A percentile compares a stretch with the other conserved stretches of the same genome.
These are phyloP conservation scores for Drusus annulatus DNA, from an alignment of 1,140 invertebrate genomes.

Conservation along the genomic window DNA sequence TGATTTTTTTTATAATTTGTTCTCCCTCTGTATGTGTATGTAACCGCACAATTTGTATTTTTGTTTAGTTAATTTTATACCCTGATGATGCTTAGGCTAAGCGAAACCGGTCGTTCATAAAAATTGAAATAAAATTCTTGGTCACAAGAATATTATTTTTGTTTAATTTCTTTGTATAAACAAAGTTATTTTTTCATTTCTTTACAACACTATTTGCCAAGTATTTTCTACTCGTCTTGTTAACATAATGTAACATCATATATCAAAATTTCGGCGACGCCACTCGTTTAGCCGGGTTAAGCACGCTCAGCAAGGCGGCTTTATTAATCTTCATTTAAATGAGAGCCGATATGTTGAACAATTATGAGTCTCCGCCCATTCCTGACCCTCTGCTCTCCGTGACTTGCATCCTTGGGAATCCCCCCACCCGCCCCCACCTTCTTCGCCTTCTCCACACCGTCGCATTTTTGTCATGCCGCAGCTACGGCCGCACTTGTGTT, in stretches of 20 bases:
- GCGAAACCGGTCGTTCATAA: too few species aligned
- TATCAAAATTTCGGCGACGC: conserved; percentile 33
- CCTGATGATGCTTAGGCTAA: too few species aligned
- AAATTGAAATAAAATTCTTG: too few species aligned
- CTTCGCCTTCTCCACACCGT: neutral
- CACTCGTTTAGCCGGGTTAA: conserved; percentile 31
- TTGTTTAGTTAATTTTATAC: too few species aligned
- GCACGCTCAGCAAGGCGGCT: conserved; percentile 27
- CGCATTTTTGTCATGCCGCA: conserved; percentile 3
- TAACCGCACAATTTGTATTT: too few species aligned
- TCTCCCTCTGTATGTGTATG: too few species aligned
- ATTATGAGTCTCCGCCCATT: conserved; percentile 39
- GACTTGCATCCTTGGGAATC: conserved; percentile 23
- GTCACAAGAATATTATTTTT: too few species aligned
- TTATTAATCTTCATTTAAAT: conserved; percentile 50
- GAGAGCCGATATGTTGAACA: conserved; percentile 43
- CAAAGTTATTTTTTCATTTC: too few species aligned
- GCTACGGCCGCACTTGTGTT: neutral
- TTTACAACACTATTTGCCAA: too few species aligned
- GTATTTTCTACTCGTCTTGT: too few species aligned
- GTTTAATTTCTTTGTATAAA: too few species aligned
- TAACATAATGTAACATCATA: neutral
- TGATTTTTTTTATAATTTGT: too few species aligned
- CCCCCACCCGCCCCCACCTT: neutral
- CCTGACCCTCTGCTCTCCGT: conserved; percentile 22